These are phyloP conservation scores for Aptenodytes patagonicus DNA, from an alignment of 2,113 vertebrate species.

Conservation along the genomic window DNA sequence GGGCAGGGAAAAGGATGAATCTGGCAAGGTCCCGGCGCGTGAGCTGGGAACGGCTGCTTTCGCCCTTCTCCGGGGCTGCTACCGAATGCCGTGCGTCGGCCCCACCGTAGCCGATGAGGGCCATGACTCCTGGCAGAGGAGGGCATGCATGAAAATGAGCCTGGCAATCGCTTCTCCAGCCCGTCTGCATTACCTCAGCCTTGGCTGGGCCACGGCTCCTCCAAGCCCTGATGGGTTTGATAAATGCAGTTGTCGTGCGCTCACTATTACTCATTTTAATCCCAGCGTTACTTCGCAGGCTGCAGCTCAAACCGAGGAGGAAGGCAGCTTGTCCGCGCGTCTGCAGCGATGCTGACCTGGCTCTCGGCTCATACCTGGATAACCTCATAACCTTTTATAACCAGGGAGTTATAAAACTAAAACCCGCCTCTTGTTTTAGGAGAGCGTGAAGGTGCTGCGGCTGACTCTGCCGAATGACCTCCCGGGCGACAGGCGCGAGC, in stretches of 20 bases:
- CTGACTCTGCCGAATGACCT: constrained; percentile 83
- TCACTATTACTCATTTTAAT: not conserved
- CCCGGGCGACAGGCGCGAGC: constrained; percentile 56
- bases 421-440: constrained; percentile 55
- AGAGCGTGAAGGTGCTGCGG: constrained; percentile 78
- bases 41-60: not conserved
- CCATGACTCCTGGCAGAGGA: not conserved
- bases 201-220: not conserved
- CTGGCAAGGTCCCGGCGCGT: accelerated
- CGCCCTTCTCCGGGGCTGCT: not conserved
- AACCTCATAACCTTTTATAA: no score
- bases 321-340: accelerated
- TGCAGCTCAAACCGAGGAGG: not conserved
- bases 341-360: accelerated
- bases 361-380: not conserved
- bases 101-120: accelerated
- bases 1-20: not conserved
- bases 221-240: not conserved
- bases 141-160: accelerated
- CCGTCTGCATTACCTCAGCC: not conserved
- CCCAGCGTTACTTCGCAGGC: not conserved
- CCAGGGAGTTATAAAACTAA: not conserved
- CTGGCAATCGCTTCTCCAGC: not conserved
- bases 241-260: no score
- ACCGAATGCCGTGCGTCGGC: accelerated